Conservation (phyloP, 2,113 vertebrate species). For the Syrmaticus mikado region DNA sequence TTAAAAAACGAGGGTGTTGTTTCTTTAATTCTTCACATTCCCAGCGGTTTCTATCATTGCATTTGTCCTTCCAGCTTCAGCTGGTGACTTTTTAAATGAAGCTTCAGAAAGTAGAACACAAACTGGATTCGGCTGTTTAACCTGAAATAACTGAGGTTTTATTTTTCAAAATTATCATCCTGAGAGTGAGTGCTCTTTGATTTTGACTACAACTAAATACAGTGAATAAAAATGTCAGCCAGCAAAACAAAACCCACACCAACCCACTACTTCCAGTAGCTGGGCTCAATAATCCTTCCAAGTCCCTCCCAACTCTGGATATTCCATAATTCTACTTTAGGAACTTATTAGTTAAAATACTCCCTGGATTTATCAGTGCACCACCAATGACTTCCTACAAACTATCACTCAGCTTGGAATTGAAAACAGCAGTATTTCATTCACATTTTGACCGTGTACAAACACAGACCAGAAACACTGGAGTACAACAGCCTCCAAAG, state of each 20-base stretch:
- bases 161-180: background rate
- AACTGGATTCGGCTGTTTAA: background rate
- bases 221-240: background rate
- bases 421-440: background rate
- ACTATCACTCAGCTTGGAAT: background rate
- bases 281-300: too few species aligned
- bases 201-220: background rate
- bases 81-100: background rate
- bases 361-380: background rate
- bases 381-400: background rate
- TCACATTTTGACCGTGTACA: background rate
- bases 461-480: background rate
- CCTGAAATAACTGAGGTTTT: background rate
- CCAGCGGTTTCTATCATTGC: background rate
- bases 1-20: background rate
- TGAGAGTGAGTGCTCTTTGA: background rate
- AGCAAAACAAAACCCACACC: background rate
- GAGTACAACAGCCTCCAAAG: background rate
- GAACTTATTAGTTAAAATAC: background rate
- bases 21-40: background rate
- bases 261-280: background rate
- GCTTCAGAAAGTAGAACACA: background rate
- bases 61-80: background rate
- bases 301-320: too few species aligned
- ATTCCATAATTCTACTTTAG: too few species aligned